Conservation (phyloP, 2,888 invertebrate genomes). For the Formica aserva region DNA sequence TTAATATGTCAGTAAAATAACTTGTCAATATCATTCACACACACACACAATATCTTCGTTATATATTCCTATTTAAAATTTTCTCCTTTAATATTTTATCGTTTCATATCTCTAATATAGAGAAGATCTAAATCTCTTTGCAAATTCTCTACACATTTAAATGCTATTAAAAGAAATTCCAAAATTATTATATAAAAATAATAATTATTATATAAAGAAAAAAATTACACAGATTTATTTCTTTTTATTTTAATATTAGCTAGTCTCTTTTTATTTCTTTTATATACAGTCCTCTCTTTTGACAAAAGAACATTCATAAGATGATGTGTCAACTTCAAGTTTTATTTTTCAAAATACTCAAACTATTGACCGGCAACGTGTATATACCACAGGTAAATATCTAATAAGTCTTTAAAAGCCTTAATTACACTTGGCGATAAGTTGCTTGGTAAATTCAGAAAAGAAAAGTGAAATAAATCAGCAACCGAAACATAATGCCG, state of each 20-base stretch:
- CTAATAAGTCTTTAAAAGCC: constrained; percentile 33
- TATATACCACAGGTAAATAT: neutral
- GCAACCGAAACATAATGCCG: constrained; percentile 12
- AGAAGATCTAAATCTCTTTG: neutral
- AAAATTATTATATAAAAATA: neutral
- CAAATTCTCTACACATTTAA: neutral
- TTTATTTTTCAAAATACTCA: constrained; percentile 5
- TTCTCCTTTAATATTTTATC: neutral
- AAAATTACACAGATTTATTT: neutral
- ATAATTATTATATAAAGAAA: neutral
- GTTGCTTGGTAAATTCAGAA: constrained; percentile 9
- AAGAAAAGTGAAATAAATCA: constrained; percentile 23
- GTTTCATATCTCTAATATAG: neutral
- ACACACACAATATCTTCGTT: neutral
- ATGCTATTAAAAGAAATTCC: neutral
- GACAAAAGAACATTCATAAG: neutral
- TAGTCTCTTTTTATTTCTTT: neutral
- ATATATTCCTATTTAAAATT: neutral
- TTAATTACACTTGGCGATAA: constrained; percentile 19
- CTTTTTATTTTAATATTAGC: neutral
- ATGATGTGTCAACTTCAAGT: neutral
- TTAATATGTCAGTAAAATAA: neutral
- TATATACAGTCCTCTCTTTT: neutral
- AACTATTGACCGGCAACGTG: constrained; percentile 3
- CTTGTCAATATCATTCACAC: neutral